phyloP scores from a whole-genome alignment of 2,113 vertebrate genomes.

The Psettodes erumei region DNA sequence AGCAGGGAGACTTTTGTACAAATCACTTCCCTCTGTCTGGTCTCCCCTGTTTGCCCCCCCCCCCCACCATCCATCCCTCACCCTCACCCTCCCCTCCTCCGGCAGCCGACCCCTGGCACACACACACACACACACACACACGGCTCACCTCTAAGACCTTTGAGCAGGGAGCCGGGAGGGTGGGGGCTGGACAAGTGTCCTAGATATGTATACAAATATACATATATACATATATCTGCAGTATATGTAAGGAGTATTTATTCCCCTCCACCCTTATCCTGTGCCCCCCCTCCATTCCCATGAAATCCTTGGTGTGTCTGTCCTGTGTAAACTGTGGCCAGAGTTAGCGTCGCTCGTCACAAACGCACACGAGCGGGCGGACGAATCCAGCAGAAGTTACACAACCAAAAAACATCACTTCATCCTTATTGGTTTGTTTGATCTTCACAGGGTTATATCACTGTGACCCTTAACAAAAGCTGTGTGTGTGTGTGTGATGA shows the following conservation, averaged over 20 bases:
- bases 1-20: conserved; percentile 36
- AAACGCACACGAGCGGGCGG: too few species aligned
- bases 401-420: too few species aligned
- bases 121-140: too few species aligned
- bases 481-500: background rate
- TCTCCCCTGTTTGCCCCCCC: conserved; percentile 1
- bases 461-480: background rate
- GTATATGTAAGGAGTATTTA: too few species aligned
- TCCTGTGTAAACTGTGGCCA: conserved; percentile 67
- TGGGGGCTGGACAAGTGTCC: conserved; percentile 37
- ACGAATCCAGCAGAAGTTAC: too few species aligned
- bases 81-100: conserved; percentile 18
- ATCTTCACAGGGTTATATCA: background rate
- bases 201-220: conserved; percentile 43
- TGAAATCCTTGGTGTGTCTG: conserved; percentile 81
- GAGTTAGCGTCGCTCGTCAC: conserved; percentile 30
- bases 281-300: conserved; percentile 44
- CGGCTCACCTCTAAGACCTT: background rate
- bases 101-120: conserved; percentile 9
- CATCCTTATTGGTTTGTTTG: too few species aligned
- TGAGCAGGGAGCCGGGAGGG: too few species aligned
- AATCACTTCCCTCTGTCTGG: conserved; percentile 52
- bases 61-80: conserved; percentile 12
- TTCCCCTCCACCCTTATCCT: background rate
- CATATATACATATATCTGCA: conserved; percentile 22